A percentile compares a stretch with the other conserved stretches of the same genome.
These are phyloP conservation scores for Torymus texanus DNA, from an alignment of 2,888 invertebrate genomes.

Conservation along the genomic window DNA sequence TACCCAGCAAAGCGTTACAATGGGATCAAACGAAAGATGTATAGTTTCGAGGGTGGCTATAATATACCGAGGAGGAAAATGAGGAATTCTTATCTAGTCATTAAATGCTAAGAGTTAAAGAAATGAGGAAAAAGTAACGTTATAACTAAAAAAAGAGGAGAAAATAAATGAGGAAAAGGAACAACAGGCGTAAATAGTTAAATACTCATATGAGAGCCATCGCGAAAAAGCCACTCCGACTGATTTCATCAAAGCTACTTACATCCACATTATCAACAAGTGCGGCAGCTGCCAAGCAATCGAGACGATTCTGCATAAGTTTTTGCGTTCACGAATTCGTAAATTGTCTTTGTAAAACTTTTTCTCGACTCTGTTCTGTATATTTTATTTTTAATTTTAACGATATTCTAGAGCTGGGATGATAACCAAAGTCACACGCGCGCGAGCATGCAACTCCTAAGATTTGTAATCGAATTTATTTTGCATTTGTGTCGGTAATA, in stretches of 20 bases:
- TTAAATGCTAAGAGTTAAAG: conserved; percentile 67
- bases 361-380: neutral
- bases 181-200: neutral
- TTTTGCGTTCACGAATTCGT: neutral
- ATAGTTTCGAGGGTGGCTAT: conserved; percentile 67
- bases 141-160: neutral
- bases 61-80: conserved; percentile 3
- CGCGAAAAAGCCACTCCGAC: conserved; percentile 66
- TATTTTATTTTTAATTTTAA: too few species aligned
- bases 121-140: conserved; percentile 54
- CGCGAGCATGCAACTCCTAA: too few species aligned
- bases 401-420: too few species aligned
- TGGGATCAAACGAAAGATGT: conserved; percentile 71
- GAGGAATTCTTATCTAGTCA: conserved; percentile 72
- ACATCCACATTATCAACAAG: conserved; percentile 25
- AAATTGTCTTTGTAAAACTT: neutral
- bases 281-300: conserved; percentile 20
- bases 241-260: conserved; percentile 63
- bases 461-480: too few species aligned
- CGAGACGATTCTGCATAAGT: neutral
- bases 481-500: too few species aligned
- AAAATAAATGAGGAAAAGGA: neutral
- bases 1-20: conserved; percentile 48
- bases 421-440: too few species aligned
- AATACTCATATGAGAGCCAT: conserved; percentile 64